Evolutionary conservation across 2,888 invertebrate species (phyloP), one percentile per base, ranked within the genome.

Genomic region (Caenorhabditis afra): DNA sequence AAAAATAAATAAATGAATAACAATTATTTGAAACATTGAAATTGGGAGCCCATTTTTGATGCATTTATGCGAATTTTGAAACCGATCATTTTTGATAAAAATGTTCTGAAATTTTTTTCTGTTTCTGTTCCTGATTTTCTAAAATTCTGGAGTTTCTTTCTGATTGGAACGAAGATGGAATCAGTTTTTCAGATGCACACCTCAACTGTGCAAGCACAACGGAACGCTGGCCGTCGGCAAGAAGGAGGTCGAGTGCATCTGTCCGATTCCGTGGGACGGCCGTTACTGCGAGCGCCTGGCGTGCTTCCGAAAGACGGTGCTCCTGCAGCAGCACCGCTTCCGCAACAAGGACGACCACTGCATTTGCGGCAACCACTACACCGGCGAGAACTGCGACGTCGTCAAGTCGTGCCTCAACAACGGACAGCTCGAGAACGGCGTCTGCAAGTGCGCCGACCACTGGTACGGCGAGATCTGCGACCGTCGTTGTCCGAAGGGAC

Each of bases 241-340:
- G 50, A 83, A 84, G 61, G 81, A 83, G 49, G 76, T 89, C 57
- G 89, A 89, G 59, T 89, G 89, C 76, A 86, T 85, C 58, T 89
- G 89, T 76, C 81, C 81, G 67, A 85, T 79, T 11, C 88, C 88
- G 23, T 89, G 89, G 89, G 89, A 89, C 70, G 89, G 89, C 11
- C 78, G 85, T 3, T 81, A 62, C 65, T 89, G 89, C 55, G 87
- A 89, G 14, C 79, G 89, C 55, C 79, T 89, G 35, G 89, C 89
- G 8, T 89, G 89, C 75, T 89, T 86, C 86, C 70, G 89, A 52
- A 86, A 86, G 78, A 87, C 87, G 5, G 78, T 81, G 10, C 64
- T 58, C 11, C 49, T 64, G n/a, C 76, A 70, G 47, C 76, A 76
- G 47, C 76, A 76, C 66, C 39, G 85, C 18, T 85, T 66, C 74